Base-by-base conservation (phyloP, 2,113 vertebrate genomes). In the Seriola dumerili region DNA sequence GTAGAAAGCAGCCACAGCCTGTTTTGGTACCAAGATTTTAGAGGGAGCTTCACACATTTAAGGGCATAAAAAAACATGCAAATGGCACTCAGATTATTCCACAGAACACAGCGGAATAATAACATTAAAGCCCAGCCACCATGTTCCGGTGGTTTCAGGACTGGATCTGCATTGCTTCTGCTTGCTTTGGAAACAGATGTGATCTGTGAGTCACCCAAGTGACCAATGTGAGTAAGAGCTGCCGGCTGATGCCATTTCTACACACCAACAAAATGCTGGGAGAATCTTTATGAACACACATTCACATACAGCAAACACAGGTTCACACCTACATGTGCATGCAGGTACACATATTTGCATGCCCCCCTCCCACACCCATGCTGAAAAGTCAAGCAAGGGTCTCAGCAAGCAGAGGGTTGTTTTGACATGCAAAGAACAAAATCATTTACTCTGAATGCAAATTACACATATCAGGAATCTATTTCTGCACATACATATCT, bases 101-200 rank as follows among this genome's bases (percentile, higher is more conserved):
- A 21, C n/a, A 57, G 58, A 42, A 50, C 65, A 78, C 67, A 85
- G 76, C 42, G 57, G 79, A 91, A 90, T 82, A 83, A 89, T 72
- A 85, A 81, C 58, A 75, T 71, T 57, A 70, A 80, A 61, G 54
- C 80, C 44, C 0, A 46, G 84, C 81, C 79, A 72, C 72, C 72
- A 32, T 87, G 93, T 94, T 94, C 83, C 80, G 57, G 85, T 74
- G 87, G 92, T 90, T 93, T 91, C 32, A 46, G 80, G 71, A 66
- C 32, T 67, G 78, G 76, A 79, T 80, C 50, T 81, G 65, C n/a
- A 19, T 75, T 73, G 23, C 68, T 83, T 46, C 86, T 82, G 81
- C 83, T 88, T 81, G 70, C 80, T 89, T 87, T 91, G 92, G 91
- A 94, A 89, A 90, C 84, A 84, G 74, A 94, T 86, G 87, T 89